Conservation (phyloP, 2,797 vertebrate genomes). For the Uromys caudimaculatus region DNA sequence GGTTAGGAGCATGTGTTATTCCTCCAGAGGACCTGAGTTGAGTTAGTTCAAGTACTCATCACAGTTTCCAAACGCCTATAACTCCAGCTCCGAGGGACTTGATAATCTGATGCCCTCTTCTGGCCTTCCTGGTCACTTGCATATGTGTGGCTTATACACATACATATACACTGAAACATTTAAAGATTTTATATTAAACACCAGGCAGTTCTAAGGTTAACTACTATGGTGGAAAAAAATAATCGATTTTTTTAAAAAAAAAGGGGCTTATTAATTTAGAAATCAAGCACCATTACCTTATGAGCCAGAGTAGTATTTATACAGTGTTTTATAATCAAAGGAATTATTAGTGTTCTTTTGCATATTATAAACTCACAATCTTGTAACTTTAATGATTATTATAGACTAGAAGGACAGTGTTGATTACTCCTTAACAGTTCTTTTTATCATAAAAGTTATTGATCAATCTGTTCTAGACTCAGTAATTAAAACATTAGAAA, state of each 20-base stretch:
- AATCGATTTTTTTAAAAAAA: constrained; percentile 26
- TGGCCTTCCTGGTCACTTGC: neutral
- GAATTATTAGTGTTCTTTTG: constrained; percentile 9
- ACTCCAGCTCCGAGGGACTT: neutral
- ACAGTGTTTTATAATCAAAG: constrained; percentile 33
- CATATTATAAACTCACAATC: constrained; percentile 34
- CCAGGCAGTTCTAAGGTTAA: constrained; percentile 26
- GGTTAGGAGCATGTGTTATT: neutral
- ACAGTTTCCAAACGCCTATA: neutral
- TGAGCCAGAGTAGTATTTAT: constrained; percentile 49
- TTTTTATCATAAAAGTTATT: constrained; percentile 50
- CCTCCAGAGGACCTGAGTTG: neutral
- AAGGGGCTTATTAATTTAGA: constrained; percentile 28
- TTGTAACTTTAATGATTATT: constrained; percentile 52
- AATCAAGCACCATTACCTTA: constrained; percentile 45
- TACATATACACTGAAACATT: neutral
- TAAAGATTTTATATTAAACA: neutral
- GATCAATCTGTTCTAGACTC: constrained; percentile 43
- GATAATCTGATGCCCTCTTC: neutral
- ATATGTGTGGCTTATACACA: neutral
- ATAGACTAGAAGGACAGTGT: neutral
- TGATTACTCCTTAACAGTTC: neutral
- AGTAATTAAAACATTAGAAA: constrained; percentile 59
- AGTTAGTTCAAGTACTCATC: neutral
- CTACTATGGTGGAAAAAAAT: constrained; percentile 43